These are phyloP conservation scores for Cavia aperea DNA, from an alignment of 2,113 vertebrate genomes.

Conservation along the genomic window DNA sequence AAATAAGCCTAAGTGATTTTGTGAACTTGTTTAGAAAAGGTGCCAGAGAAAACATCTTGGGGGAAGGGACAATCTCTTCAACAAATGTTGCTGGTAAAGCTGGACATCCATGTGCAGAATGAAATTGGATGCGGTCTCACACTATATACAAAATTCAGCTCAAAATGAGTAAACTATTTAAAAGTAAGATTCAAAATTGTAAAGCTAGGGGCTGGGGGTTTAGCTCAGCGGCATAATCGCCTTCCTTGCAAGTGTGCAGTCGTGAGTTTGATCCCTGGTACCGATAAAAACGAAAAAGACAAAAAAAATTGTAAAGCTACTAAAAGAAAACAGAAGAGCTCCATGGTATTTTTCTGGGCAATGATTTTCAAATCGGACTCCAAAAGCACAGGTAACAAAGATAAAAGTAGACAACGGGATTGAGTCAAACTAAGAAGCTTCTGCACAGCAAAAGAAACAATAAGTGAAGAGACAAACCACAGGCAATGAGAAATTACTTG, in stretches of 20 bases:
- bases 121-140: neutral
- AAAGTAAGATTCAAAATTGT: neutral
- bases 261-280: too few species aligned
- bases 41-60: neutral
- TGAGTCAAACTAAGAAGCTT: neutral
- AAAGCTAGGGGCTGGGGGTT: too few species aligned
- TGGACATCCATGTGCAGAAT: neutral
- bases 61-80: neutral
- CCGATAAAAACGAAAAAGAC: too few species aligned
- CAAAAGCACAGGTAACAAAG: neutral
- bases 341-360: too few species aligned
- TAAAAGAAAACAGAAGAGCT: neutral
- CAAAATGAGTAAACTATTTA: neutral
- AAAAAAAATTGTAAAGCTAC: neutral
- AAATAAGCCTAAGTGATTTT: neutral
- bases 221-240: too few species aligned
- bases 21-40: neutral
- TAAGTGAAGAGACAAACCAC: too few species aligned
- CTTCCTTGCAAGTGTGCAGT: too few species aligned
- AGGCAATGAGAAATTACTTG: fast-evolving
- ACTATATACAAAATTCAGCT: neutral
- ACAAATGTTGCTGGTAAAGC: neutral
- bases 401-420: too few species aligned
- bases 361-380: neutral
- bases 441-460: too few species aligned